Evolutionary conservation across 2,113 vertebrate species (phyloP).

Genomic region (Prunella fulvescens): DNA sequence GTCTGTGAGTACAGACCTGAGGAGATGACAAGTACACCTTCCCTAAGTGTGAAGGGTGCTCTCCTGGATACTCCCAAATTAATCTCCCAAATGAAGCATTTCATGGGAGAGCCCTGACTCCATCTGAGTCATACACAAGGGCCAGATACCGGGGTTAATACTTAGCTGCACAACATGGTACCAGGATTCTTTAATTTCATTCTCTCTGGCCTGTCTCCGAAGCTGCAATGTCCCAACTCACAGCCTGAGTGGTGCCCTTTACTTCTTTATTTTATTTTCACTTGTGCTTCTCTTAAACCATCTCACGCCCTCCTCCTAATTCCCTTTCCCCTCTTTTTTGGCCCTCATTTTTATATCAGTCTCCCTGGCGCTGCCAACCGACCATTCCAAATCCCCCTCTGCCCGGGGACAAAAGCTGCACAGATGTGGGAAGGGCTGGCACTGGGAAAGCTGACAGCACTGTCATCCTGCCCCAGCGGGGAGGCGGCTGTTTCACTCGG

Average conservation of each 20-base stretch:
- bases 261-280: constrained; percentile 29
- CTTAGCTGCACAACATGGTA: neutral
- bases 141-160: neutral
- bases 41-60: rapidly evolving
- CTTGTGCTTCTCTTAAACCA: constrained; percentile 37
- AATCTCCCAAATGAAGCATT: neutral
- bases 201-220: neutral
- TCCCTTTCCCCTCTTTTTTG: constrained; percentile 44
- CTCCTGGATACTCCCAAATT: neutral
- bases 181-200: neutral
- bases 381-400: constrained; percentile 77
- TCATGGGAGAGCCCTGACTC: neutral
- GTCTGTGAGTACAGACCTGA: neutral
- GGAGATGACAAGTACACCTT: neutral
- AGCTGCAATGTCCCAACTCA: neutral
- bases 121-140: neutral
- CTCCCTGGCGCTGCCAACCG: constrained; percentile 74
- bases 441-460: constrained; percentile 63
- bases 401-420: constrained; percentile 72
- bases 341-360: constrained; percentile 70
- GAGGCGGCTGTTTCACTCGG: constrained; percentile 45
- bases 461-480: constrained; percentile 75
- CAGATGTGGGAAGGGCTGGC: constrained; percentile 76
- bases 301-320: constrained; percentile 43
- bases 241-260: constrained; percentile 14